Conservation (phyloP, 2,888 invertebrate genomes). For the Nomada lathburiana region DNA sequence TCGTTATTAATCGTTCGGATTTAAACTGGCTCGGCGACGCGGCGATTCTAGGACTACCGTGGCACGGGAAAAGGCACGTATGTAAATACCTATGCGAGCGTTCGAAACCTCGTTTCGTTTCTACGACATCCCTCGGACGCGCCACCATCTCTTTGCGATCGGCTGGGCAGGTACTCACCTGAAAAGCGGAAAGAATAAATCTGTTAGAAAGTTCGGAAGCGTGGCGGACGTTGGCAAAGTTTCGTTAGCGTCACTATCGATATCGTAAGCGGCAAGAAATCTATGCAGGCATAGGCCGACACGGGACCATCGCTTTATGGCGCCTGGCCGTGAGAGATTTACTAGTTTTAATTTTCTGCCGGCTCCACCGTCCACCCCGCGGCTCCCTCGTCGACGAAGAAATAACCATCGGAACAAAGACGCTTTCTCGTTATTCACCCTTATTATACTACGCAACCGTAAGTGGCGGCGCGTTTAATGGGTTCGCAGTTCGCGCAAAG, state of each 20-base stretch:
- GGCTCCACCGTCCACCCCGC: background rate
- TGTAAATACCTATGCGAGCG: background rate
- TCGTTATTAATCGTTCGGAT: conserved; percentile 64
- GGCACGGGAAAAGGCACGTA: background rate
- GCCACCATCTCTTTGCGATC: too few species aligned
- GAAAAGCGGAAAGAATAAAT: conserved; percentile 38
- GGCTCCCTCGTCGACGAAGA: conserved; percentile 15
- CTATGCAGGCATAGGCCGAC: background rate
- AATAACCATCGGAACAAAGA: conserved; percentile 52
- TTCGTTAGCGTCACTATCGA: conserved; percentile 21
- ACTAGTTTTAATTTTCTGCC: conserved; percentile 62
- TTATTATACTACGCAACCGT: conserved; percentile 52
- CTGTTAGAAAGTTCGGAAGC: background rate
- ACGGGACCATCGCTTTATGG: conserved; percentile 42
- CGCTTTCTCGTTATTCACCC: conserved; percentile 55
- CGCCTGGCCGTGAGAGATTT: conserved; percentile 57
- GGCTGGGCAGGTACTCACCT: conserved; percentile 56
- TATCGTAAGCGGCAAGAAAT: conserved; percentile 37
- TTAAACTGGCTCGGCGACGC: conserved; percentile 33
- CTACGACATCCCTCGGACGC: background rate
- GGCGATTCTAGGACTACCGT: conserved; percentile 10
- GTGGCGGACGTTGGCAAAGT: background rate
- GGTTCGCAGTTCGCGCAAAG: conserved; percentile 7
- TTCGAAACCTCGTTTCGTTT: background rate
- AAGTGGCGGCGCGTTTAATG: conserved; percentile 48